Percentiles rank a stretch among this genome's conserved stretches.
phyloP scores from a whole-genome alignment of 2,113 vertebrate genomes.

The Prinia subflava region DNA sequence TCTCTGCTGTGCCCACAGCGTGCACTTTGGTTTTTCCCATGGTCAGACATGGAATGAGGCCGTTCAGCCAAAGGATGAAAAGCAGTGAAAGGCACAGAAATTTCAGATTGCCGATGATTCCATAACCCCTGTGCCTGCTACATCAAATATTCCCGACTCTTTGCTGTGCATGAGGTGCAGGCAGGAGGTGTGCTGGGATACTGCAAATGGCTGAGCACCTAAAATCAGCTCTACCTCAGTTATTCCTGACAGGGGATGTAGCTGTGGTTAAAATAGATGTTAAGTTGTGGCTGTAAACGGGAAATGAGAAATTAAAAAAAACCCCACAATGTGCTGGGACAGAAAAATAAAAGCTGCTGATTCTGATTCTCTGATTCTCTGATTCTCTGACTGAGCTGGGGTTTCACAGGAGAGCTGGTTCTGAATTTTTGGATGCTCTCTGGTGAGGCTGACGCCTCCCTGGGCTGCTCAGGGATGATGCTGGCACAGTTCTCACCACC shows the following conservation, averaged over 20 bases:
- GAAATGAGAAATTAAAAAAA: not conserved
- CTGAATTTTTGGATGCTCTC: not conserved
- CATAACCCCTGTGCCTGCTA: not conserved
- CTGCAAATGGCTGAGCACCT: conserved; percentile 5
- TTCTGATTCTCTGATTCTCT: not conserved
- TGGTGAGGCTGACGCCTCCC: not conserved
- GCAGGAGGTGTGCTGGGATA: conserved; percentile 34
- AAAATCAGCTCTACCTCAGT: conserved; percentile 2
- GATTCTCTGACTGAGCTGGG: too few species aligned
- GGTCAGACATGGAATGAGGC: not conserved
- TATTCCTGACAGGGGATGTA: not conserved
- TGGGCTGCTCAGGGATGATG: not conserved
- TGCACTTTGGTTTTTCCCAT: not conserved
- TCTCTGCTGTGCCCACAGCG: not conserved
- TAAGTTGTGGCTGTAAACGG: not conserved
- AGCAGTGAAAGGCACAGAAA: not conserved
- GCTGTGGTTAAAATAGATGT: not conserved
- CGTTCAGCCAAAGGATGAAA: conserved; percentile 10
- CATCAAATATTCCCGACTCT: conserved; percentile 7
- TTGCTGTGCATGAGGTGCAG: conserved; percentile 24
- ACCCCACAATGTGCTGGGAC: not conserved
- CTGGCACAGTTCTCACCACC: not conserved
- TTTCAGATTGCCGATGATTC: conserved; percentile 27
- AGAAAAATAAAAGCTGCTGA: not conserved
- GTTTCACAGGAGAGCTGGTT: not conserved